Evolutionary conservation across 2,797 vertebrate genomes (phyloP).

Genomic region (Sebastes baramenuke): DNA sequence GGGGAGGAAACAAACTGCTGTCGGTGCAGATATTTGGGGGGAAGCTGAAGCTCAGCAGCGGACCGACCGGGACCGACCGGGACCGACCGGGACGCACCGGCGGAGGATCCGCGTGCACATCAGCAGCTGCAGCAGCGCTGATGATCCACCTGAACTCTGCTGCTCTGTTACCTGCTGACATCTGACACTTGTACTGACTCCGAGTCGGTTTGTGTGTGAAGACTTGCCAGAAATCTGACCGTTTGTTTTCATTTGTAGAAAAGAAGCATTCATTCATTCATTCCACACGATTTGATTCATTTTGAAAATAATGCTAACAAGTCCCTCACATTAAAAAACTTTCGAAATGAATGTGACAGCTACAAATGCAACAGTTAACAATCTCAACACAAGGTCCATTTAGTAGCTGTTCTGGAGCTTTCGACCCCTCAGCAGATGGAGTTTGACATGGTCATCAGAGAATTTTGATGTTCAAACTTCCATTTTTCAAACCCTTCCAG

Average conservation of each 20-base stretch:
- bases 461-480: neutral
- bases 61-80: neutral
- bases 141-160: neutral
- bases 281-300: neutral
- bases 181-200: neutral
- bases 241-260: neutral
- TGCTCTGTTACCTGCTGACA: neutral
- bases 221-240: neutral
- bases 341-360: neutral
- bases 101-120: neutral
- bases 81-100: neutral
- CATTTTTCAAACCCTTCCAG: neutral
- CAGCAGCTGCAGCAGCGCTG: neutral
- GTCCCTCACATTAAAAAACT: neutral
- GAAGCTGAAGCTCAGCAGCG: neutral
- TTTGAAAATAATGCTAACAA: neutral
- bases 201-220: neutral
- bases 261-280: neutral
- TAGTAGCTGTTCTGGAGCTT: neutral
- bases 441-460: neutral
- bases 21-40: slow-evolving; percentile 9
- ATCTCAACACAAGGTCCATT: neutral
- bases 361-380: neutral
- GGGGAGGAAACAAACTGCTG: neutral
- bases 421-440: neutral